Base-by-base conservation (phyloP, 2,888 invertebrate genomes). In the Ceriagrion tenellum region DNA sequence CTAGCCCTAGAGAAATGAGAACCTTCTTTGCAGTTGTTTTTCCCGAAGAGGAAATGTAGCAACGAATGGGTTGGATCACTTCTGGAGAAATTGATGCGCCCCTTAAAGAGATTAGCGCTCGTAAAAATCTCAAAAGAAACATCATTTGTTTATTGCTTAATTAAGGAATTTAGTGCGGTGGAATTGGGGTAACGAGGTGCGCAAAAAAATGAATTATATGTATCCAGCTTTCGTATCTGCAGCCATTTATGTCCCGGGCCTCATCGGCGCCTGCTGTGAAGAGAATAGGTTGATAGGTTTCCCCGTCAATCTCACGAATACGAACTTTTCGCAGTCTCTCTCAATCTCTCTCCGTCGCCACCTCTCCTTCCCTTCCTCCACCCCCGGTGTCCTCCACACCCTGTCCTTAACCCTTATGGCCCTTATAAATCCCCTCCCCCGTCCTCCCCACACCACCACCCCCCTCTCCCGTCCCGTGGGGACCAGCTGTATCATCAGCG, bases 271-370 rank as follows among this genome's bases (percentile, higher is more conserved):
- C 93, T 93, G 69, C 69, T 74, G 40, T 69, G 93, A 81, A 81
- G 81, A 93, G 93, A 69, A 93, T 93, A 93, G 93, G 93, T 93
- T 74, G 93, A 93, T 93, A 93, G 93, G 93, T 93, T 93, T 93
- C 93, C n/a, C 93, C 47, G 93, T 93, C 93, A 93, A 93, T 93
- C 93, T 69, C 93, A 93, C 40, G 69, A 74, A 69, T 93, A 69
- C 93, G 26, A 93, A 93, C 93, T 93, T 93, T 69, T 69, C 69
- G 74, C 69, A 40, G 63, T 59, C 91, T 69, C 91, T 63, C 91
- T 56, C 56, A 8, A 6, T 20, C 3, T 30, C 91, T 35, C 63
- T 63, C 63, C 23, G 26, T 20, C 13, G 26, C 91, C 91, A 30
- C 63, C 26, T 63, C 23, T n/a, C 47, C 63, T n/a, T 23, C 63